Evolutionary conservation across 64 coral and sea anemone genomes (phyloP).

Genomic region (Actinia equina): DNA sequence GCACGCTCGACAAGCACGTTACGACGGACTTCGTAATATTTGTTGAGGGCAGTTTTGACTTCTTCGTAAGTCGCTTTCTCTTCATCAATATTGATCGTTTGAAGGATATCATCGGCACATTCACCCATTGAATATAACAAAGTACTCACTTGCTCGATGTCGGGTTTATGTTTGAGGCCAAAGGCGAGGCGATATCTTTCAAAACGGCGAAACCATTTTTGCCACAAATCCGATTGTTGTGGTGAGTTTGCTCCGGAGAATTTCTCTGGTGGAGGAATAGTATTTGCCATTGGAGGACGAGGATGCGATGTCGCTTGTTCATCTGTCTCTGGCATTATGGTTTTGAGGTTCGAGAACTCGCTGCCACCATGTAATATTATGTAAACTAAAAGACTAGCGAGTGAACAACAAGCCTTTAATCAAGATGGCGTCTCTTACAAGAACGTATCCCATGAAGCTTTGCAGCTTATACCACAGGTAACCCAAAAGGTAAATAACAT

Average conservation of each 20-base stretch:
- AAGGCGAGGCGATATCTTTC: conserved; percentile 22
- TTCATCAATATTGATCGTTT: neutral
- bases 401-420: no score
- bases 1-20: conserved; percentile 33
- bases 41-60: conserved; percentile 10
- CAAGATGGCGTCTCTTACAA: no score
- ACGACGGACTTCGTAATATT: conserved; percentile 6
- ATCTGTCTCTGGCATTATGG: neutral
- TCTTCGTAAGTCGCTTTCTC: conserved; percentile 23
- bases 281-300: neutral
- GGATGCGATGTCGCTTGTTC: no score
- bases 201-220: conserved; percentile 26
- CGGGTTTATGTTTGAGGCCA: conserved; percentile 14
- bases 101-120: neutral
- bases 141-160: conserved; percentile 36
- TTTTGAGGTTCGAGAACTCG: neutral
- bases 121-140: conserved; percentile 43
- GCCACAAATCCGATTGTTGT: conserved; percentile 33
- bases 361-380: conserved; percentile 10
- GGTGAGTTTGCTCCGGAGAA: neutral
- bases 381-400: no score
- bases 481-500: no score
- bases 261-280: conserved; percentile 3
- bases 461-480: no score
- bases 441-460: no score